phyloP scores from a whole-genome alignment of 2,797 vertebrate genomes.

The Peromyscus attwateri region DNA sequence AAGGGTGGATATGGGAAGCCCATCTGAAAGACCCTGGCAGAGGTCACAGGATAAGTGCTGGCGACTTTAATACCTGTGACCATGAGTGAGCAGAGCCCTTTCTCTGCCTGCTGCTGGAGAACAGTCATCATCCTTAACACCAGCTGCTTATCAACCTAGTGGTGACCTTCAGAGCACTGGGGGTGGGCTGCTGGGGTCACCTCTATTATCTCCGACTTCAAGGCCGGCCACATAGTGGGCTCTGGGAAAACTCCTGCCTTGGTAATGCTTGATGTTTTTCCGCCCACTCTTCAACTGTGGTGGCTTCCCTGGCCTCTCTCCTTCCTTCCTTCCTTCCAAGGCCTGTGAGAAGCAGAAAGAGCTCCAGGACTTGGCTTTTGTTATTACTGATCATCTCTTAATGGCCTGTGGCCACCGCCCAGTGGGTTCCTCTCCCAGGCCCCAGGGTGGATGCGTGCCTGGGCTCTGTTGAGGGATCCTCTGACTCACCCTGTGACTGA shows the following conservation, averaged over 20 bases:
- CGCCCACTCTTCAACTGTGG: background rate
- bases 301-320: background rate
- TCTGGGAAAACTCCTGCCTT: background rate
- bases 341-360: background rate
- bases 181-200: background rate
- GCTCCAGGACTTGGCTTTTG: background rate
- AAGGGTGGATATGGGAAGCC: background rate
- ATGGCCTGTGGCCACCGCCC: background rate
- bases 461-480: constrained; percentile 26
- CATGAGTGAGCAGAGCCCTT: background rate
- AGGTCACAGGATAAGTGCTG: background rate
- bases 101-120: background rate
- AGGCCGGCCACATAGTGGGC: background rate
- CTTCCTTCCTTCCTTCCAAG: background rate
- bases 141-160: background rate
- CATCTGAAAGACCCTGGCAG: background rate
- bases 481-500: constrained; percentile 50
- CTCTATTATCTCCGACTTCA: background rate
- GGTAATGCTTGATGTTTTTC: background rate
- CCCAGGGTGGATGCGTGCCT: background rate
- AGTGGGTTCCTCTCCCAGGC: constrained; percentile 19
- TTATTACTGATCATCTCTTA: constrained; percentile 21
- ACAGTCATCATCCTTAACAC: background rate
- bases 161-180: background rate
- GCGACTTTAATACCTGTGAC: background rate